These are phyloP conservation scores for Hirundo rustica DNA, from an alignment of 2,797 vertebrate genomes.

Conservation along the genomic window DNA sequence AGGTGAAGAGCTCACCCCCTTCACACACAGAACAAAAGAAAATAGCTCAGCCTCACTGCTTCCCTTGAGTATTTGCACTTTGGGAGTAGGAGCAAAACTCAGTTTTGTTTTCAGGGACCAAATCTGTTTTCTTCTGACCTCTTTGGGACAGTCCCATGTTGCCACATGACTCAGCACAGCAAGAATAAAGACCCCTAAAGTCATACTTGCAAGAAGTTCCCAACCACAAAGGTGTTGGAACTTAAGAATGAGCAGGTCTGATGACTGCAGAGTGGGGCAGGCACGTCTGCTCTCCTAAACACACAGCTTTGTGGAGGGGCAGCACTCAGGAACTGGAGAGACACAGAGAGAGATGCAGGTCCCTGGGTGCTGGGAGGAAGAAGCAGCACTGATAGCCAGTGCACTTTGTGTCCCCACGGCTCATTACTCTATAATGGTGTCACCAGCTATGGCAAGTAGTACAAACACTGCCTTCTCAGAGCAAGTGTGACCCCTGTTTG, in stretches of 20 bases:
- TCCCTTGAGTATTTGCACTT: background rate
- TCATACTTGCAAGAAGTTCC: background rate
- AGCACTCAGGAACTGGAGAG: background rate
- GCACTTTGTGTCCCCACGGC: background rate
- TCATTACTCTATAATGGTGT: background rate
- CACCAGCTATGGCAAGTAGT: background rate
- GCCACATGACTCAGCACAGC: background rate
- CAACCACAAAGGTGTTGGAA: background rate
- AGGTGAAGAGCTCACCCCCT: conserved; percentile 74
- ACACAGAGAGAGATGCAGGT: background rate
- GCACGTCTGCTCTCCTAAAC: background rate
- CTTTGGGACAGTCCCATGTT: background rate
- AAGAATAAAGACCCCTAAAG: background rate
- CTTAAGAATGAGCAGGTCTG: background rate
- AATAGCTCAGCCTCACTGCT: background rate
- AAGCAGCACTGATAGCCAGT: background rate
- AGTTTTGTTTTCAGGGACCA: background rate
- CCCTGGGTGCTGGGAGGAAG: background rate
- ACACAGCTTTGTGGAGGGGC: background rate
- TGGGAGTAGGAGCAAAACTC: background rate
- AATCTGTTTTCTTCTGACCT: background rate
- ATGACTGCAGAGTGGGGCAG: background rate
- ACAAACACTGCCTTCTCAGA: background rate
- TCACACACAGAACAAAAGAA: background rate
- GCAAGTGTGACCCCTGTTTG: accelerated